Conservation (phyloP, 2,888 invertebrate genomes). For the Abrostola triplasia region DNA sequence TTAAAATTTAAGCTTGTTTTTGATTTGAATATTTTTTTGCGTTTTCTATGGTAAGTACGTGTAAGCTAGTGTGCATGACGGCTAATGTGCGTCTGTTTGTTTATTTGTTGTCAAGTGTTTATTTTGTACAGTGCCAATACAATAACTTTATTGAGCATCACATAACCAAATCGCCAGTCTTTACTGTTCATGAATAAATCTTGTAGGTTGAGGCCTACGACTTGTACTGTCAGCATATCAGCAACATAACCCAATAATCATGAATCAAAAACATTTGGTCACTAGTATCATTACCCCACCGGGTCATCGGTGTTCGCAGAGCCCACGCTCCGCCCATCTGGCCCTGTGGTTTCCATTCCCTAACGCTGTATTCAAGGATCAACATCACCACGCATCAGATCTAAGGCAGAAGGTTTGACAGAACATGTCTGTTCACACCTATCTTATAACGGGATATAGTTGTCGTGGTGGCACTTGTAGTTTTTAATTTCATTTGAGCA, state of each 20-base stretch:
- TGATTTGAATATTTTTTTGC: constrained; percentile 61
- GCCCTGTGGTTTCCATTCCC: constrained; percentile 90
- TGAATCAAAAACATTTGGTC: constrained; percentile 18
- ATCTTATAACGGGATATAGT: constrained; percentile 57
- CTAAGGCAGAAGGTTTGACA: constrained; percentile 85
- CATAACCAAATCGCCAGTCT: not conserved
- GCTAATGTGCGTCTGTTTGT: constrained; percentile 67
- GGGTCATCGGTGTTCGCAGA: constrained; percentile 79
- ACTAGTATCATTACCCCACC: constrained; percentile 32
- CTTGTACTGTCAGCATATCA: not conserved
- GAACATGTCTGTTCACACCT: constrained; percentile 51
- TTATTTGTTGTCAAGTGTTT: constrained; percentile 59
- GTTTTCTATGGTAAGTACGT: constrained; percentile 70
- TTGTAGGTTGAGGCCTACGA: no score
- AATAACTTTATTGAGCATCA: constrained; percentile 35
- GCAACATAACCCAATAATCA: constrained; percentile 1
- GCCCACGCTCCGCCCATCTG: constrained; percentile 87
- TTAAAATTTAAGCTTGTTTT: constrained; percentile 50
- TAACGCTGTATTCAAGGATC: constrained; percentile 88
- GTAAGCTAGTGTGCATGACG: constrained; percentile 80
- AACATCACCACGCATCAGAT: constrained; percentile 83
- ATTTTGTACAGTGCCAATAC: constrained; percentile 59
- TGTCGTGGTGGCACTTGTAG: constrained; percentile 67
- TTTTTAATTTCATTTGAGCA: constrained; percentile 48
- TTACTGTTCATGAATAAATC: not conserved